Evolutionary conservation across 2,113 vertebrate species (phyloP), one percentile per base, ranked within the genome.

Genomic region (Austrofundulus limnaeus): DNA sequence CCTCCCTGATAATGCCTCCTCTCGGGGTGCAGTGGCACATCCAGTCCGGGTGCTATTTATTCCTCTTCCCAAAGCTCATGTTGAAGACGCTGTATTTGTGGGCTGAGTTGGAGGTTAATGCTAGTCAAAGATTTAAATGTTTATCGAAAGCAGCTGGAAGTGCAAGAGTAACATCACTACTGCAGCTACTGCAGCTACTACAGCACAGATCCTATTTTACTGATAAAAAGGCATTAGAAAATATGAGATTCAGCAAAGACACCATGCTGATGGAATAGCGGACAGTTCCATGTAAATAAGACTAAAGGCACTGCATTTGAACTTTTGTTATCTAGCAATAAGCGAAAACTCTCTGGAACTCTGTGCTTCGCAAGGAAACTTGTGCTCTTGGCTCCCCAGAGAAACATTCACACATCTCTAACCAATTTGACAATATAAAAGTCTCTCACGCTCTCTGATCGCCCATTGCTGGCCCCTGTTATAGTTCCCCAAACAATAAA

Each of bases 1-100:
- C 85, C 84, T 90, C 79, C 75, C 80, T 87, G 88, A 90, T 92
- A 89, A 89, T 87, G 86, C 77, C 84, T 75, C 82, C 85, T 85
- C 75, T 69, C 71, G 87, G 84, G 79, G 71, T 55, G 41, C 58
- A 71, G 72, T 57, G 46, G 70, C 68, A 76, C 71, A 91, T 85
- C 66, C 70, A 78, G 82, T 73, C 61, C 34, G 45, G 53, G 21
- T 59, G 54, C 70, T 86, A 67, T 82, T 85, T 75, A 75, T 77
- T 75, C 55, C 25, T 75, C 61, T 52, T 19, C 24, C 16, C 34
- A 42, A 56, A 51, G 61, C 31, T 34, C 10, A 34, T 28, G 25
- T 4, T n/a, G n/a, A n/a, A 8, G 31, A 34, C 31, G 19, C 75
- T 52, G 45, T 25, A 48, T 37, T 51, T 46, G 43, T 20, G 12